These are phyloP conservation scores for Caenorhabditis angaria DNA, from an alignment of 2,888 invertebrate genomes.

Conservation along the genomic window DNA sequence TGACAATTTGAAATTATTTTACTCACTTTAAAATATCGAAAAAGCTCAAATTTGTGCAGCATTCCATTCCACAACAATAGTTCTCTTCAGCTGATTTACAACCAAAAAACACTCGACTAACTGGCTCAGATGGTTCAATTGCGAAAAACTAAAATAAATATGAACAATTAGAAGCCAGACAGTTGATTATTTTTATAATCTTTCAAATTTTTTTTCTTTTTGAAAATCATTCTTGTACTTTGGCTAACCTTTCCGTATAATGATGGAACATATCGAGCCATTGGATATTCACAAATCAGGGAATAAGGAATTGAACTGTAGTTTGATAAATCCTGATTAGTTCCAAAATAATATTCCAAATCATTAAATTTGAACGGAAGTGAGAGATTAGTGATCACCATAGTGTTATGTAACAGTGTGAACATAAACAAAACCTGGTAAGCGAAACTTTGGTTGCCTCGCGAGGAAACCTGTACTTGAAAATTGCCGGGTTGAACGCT, in stretches of 20 bases:
- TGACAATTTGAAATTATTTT: slow-evolving; percentile 11
- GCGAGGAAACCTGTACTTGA: neutral
- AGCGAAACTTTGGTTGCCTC: neutral
- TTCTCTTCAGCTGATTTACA: neutral
- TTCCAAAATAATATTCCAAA: neutral
- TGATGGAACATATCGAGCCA: neutral
- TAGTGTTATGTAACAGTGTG: neutral
- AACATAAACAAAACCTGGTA: neutral
- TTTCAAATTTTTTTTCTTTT: neutral
- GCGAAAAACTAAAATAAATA: neutral
- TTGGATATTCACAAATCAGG: neutral
- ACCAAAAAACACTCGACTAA: neutral
- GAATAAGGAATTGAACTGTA: neutral
- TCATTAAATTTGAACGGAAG: neutral
- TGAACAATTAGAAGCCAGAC: no score
- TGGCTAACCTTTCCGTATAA: neutral
- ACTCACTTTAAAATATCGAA: slow-evolving; percentile 11
- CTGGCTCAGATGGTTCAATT: neutral
- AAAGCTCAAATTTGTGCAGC: neutral
- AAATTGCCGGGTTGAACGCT: neutral
- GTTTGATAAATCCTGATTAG: neutral
- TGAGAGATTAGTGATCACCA: neutral
- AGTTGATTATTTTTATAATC: neutral
- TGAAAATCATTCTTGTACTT: neutral
- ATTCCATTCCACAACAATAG: neutral